Base-by-base conservation (phyloP, 2,797 vertebrate genomes). In the Melanotaenia trifasciata region DNA sequence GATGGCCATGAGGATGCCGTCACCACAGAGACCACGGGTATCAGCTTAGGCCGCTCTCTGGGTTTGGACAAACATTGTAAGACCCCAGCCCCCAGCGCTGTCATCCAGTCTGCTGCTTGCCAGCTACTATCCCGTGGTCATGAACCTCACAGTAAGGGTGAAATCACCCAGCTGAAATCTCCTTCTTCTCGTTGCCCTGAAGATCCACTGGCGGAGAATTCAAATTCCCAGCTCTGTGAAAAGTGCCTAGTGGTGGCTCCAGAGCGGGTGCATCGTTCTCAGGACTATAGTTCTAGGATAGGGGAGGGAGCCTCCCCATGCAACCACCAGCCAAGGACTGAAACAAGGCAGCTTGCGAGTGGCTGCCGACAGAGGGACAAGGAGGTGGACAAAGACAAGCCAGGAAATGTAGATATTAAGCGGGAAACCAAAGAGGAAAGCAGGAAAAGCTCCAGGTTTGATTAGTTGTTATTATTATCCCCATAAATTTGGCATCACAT, bases 221-320 rank as follows among this genome's bases (percentile, higher is more conserved):
- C 74, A 59, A 84, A 71, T 73, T 62, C 70, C 26, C 90, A 92
- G 4, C 53, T 92, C 71, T 94, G 95, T 83, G 94, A 94, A 85
- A 96, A 95, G 94, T 97, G 96, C 95, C 95, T 96, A 92, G 89
- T 86, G 53, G 89, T 84, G 72, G 76, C 90, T 84, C 91, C 94
- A 16, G 94, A 88, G 74, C 89, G 90, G n/a, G 89, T 73, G 61
- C 74, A 79, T 65, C 83, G 51, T 54, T 72, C 84, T 77, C 86
- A 89, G 70, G 93, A 93, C 64, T 90, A 80, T 66, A 70, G 80
- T 84, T 75, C 87, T n/a, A 20, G 87, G 63, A 60, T 87, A 81
- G 87, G 86, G 79, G 90, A 91, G 58, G 69, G 69, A 35, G 11
- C 67, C 45, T 71, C 86, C 3, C 74, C 65, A 1, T 89, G 90